These are phyloP conservation scores for Luperina testacea DNA, from an alignment of 2,888 invertebrate species.

Conservation along the genomic window DNA sequence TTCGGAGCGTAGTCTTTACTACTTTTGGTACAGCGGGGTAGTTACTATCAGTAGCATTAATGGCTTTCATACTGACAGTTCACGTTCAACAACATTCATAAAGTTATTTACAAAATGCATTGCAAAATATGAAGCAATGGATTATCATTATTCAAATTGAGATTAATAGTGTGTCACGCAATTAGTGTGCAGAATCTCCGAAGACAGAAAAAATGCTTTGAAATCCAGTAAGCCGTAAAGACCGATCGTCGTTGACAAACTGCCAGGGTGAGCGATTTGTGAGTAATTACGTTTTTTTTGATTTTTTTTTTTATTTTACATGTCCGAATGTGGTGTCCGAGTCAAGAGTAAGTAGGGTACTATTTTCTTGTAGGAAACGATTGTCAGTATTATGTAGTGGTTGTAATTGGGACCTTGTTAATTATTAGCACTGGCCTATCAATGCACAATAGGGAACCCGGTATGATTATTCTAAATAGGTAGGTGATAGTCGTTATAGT, in stretches of 20 bases:
- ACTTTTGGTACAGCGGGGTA: neutral
- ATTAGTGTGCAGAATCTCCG: neutral
- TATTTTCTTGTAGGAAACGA: slow-evolving; percentile 60
- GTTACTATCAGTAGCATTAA: neutral
- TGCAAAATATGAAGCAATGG: too few species aligned
- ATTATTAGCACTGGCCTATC: slow-evolving; percentile 59
- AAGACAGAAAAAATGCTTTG: neutral
- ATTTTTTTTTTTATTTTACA: neutral
- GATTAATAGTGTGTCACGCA: neutral
- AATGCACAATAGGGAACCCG: slow-evolving; percentile 57
- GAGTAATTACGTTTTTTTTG: neutral
- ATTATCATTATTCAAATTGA: neutral
- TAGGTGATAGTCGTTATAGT: slow-evolving; percentile 38
- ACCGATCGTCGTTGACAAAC: neutral
- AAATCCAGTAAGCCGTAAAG: neutral
- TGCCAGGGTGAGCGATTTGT: neutral
- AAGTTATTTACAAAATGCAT: too few species aligned
- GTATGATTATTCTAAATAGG: slow-evolving; percentile 36
- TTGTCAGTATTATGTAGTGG: slow-evolving; percentile 68
- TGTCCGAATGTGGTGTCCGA: slow-evolving; percentile 25
- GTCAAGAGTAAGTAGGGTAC: slow-evolving; percentile 52
- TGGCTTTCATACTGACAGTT: neutral
- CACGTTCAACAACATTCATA: neutral
- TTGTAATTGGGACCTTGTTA: slow-evolving; percentile 63
- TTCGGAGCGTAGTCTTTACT: neutral